phyloP scores from a whole-genome alignment of 2,888 invertebrate genomes.

The Chymomyza amoena region DNA sequence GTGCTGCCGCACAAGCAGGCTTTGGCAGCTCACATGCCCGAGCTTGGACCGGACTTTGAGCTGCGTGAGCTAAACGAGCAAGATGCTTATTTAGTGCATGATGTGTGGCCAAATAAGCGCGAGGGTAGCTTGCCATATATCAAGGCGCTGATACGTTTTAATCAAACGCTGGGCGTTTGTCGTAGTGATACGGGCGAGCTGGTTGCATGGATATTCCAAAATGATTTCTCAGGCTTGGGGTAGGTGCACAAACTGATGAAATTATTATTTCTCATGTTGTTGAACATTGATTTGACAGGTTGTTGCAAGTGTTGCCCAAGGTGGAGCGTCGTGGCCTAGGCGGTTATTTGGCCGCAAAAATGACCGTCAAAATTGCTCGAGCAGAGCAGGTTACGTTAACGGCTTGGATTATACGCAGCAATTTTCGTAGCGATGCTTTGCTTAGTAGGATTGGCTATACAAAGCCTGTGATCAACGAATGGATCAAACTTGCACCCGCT shows the following conservation, averaged over 20 bases:
- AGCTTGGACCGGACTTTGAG: conserved; percentile 61
- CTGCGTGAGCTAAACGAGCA: conserved; percentile 39
- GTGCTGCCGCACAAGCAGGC: conserved; percentile 51
- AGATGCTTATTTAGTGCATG: conserved; percentile 62
- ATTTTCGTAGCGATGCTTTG: conserved; percentile 65
- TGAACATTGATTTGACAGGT: conserved; percentile 39
- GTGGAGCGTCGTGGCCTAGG: conserved; percentile 71
- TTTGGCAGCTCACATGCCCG: conserved; percentile 32
- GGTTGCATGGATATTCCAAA: conserved; percentile 75
- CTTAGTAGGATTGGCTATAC: conserved; percentile 64
- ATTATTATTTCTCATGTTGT: not conserved
- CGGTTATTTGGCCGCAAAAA: conserved; percentile 51
- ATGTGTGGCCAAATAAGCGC: conserved; percentile 67
- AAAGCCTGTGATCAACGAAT: conserved; percentile 56
- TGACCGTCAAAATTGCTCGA: conserved; percentile 62
- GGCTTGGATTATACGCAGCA: conserved; percentile 65
- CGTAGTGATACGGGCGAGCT: conserved; percentile 54
- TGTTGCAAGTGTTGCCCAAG: conserved; percentile 67
- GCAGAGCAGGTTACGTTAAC: conserved; percentile 53
- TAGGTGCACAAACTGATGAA: conserved; percentile 28
- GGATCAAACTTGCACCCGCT: conserved; percentile 64
- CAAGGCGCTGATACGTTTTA: conserved; percentile 60
- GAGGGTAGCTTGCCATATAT: conserved; percentile 69
- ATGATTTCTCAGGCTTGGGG: conserved; percentile 75
- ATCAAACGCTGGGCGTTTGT: conserved; percentile 62